Evolutionary conservation across 2,888 invertebrate species (phyloP).

Genomic region (Luperina testacea): DNA sequence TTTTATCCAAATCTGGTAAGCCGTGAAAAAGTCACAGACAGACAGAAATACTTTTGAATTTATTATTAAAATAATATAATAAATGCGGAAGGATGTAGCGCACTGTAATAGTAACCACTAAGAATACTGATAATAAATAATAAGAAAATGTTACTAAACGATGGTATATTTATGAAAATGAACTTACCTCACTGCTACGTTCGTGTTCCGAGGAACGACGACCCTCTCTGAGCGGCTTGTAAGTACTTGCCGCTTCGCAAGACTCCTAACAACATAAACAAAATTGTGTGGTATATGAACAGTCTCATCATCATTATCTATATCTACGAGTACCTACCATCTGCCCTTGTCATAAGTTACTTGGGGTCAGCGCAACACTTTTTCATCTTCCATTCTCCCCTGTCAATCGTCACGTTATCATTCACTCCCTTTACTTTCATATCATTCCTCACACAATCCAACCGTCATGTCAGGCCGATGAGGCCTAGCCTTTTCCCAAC

Average conservation of each 20-base stretch:
- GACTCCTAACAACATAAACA: slow-evolving; percentile 13
- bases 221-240: neutral
- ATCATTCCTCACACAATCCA: too few species aligned
- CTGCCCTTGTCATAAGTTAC: neutral
- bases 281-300: neutral
- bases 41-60: neutral
- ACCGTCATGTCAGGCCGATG: too few species aligned
- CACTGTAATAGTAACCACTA: neutral
- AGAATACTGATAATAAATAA: neutral
- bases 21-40: neutral
- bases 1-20: neutral
- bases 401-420: too few species aligned
- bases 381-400: too few species aligned
- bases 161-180: neutral
- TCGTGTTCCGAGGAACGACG: neutral
- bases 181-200: slow-evolving; percentile 6
- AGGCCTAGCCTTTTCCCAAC: too few species aligned
- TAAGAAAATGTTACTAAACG: neutral
- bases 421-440: too few species aligned
- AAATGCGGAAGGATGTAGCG: neutral
- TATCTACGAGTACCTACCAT: too few species aligned
- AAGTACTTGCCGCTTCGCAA: neutral
- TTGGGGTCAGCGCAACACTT: neutral
- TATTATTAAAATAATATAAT: neutral
- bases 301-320: neutral